These are phyloP conservation scores for Antheraea yamamai DNA, from an alignment of 2,888 invertebrate species.

Conservation along the genomic window DNA sequence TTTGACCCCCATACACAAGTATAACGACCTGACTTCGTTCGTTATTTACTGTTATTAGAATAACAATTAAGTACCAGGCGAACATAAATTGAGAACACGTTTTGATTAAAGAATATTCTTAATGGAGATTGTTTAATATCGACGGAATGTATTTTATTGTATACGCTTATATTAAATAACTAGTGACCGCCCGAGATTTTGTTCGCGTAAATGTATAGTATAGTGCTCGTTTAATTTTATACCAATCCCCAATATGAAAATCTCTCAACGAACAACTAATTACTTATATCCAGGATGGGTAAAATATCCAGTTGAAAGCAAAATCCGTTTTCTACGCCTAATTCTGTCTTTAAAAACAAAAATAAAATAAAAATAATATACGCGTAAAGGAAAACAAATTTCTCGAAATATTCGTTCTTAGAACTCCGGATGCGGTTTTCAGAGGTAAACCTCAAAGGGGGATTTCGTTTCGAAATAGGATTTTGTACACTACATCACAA, in stretches of 20 bases:
- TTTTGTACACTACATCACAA: not conserved
- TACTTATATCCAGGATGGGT: no score
- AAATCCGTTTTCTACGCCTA: not conserved
- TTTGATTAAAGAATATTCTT: not conserved
- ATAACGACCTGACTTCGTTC: not conserved
- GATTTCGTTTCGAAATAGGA: constrained; percentile 3
- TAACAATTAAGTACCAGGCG: constrained; percentile 13
- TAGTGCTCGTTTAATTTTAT: no score
- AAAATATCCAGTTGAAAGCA: not conserved
- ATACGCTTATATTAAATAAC: not conserved
- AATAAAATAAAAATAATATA: not conserved
- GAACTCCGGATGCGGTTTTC: constrained; percentile 9
- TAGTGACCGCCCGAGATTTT: no score
- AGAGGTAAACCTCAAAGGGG: constrained; percentile 2
- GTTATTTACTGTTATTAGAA: constrained; percentile 13
- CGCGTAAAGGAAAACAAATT: not conserved
- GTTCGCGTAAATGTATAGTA: no score
- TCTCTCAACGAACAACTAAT: no score
- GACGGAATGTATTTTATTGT: not conserved
- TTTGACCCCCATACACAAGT: constrained; percentile 6
- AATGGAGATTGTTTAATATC: not conserved
- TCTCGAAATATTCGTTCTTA: constrained; percentile 1
- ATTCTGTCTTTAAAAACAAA: not conserved
- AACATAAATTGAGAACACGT: not conserved
- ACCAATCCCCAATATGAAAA: no score